Evolutionary conservation across 1,140 invertebrate genomes (phyloP), one percentile per base, ranked within the genome.

Genomic region (Drosophila ogumai): DNA sequence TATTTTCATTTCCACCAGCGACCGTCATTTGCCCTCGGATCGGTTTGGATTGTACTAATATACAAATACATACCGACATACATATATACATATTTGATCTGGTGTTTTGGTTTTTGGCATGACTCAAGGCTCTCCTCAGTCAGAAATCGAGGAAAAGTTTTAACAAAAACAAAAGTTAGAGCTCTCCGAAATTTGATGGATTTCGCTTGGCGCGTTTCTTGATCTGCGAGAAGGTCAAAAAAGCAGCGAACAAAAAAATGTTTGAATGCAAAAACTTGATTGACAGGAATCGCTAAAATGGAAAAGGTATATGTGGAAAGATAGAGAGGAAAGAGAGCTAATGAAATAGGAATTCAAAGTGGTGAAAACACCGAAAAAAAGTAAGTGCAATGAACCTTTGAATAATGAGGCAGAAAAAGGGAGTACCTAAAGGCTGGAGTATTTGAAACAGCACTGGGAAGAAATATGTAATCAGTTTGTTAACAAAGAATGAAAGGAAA

Each of bases 1-100:
- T 50, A 25, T 65, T 54, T 52, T 31, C 46, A 66, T 69, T 69
- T 66, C 61, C 61, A 68, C 38, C 38, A 69, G 49, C 58, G 78
- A 75, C 68, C 79, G 64, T 87, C 84, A 87, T 71, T 80, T 88
- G 72, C 57, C 82, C 79, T 87, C 76, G 79, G 47, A 69, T 77
- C 41, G 40, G 28, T 36, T 61, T 36, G 41, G 58, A 58, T 59
- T 36, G 64, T 22, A 34, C n/a, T 49, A n/a, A 28, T 28, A 15
- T 49, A 31, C 13, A 28, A 47, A 47, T 28, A 32, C 8, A 52
- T 28, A 5, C 17, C 34, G 6, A 52, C 7, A 34, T 34, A 9
- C 7, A 52, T 34, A 9, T 52, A 15, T 28, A 31, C 17, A 50
- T 50, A 50, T 50, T 19, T 52, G 10, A 64, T 56, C 34, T 46